Conservation (phyloP, 1,140 invertebrate genomes). For the Trichomalopsis sarcophagae region DNA sequence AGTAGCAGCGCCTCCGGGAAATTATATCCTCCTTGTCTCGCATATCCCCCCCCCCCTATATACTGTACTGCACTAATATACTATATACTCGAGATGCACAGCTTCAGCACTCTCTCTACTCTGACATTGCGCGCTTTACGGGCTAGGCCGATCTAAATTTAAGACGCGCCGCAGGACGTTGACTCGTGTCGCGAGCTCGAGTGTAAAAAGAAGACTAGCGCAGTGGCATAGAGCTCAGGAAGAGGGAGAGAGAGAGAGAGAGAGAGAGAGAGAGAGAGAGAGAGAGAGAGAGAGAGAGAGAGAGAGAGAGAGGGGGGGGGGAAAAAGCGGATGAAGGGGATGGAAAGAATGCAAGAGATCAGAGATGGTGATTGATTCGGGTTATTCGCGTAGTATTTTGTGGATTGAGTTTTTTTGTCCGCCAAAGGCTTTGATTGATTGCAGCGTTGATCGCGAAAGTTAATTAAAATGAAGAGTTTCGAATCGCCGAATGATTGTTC, state of each 20-base stretch:
- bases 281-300: too few relatives aligned
- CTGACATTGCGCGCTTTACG: not conserved
- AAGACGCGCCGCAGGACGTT: conserved; percentile 42
- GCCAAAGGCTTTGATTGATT: not conserved
- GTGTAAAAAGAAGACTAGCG: not conserved
- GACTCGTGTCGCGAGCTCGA: conserved; percentile 18
- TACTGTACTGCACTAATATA: not conserved
- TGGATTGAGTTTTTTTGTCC: not conserved
- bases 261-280: not conserved
- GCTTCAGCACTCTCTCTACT: too few relatives aligned
- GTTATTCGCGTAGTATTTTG: not conserved
- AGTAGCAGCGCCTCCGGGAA: conserved; percentile 15
- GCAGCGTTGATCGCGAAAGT: not conserved
- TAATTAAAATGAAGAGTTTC: not conserved
- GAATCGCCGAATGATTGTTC: not conserved
- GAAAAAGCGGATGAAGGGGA: not conserved
- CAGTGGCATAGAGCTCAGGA: not conserved
- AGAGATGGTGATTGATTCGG: not conserved
- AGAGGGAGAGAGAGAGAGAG: not conserved
- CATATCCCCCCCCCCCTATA: not conserved
- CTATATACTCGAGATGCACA: not conserved
- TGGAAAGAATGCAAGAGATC: not conserved
- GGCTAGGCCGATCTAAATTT: conserved; percentile 46
- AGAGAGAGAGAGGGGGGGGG: not conserved
- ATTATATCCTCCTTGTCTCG: conserved; percentile 11